Evolutionary conservation across 2,113 vertebrate genomes (phyloP).

Genomic region (Agelaius phoeniceus): DNA sequence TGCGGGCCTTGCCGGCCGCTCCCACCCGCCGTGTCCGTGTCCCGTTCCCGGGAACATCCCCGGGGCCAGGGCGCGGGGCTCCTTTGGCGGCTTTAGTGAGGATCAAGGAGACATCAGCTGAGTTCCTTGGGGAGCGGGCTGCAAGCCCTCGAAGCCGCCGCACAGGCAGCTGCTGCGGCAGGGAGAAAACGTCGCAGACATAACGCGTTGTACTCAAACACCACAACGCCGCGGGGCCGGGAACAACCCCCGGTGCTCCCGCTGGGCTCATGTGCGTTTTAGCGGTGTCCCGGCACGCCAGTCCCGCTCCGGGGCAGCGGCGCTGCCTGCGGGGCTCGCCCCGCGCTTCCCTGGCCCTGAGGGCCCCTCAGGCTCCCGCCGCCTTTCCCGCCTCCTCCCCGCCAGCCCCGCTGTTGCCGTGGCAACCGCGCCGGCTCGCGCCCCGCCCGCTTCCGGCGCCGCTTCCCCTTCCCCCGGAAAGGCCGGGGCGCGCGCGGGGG

Average conservation of each 20-base stretch:
- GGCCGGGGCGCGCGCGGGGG: neutral
- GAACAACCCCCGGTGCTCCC: neutral
- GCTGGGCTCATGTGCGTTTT: accelerated
- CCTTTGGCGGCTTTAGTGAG: neutral
- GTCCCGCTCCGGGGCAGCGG: neutral
- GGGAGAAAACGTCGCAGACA: neutral
- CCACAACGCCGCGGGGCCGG: neutral
- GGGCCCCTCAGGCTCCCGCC: neutral
- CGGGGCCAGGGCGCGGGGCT: neutral
- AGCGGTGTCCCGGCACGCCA: neutral
- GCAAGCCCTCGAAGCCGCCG: neutral
- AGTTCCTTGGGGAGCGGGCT: neutral
- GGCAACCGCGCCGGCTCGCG: neutral
- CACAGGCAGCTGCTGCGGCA: neutral
- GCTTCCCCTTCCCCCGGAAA: neutral
- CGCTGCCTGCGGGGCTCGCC: neutral
- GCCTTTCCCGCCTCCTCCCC: neutral
- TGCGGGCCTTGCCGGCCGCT: neutral
- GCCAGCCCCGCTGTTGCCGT: neutral
- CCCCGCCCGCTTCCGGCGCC: neutral
- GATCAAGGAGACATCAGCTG: neutral
- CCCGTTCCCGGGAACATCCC: accelerated
- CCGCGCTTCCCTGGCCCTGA: neutral
- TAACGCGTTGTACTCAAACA: neutral
- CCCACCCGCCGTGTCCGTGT: accelerated